Base-by-base conservation (phyloP, 2,113 vertebrate species). In the Cyphomyrus plagiostoma region DNA sequence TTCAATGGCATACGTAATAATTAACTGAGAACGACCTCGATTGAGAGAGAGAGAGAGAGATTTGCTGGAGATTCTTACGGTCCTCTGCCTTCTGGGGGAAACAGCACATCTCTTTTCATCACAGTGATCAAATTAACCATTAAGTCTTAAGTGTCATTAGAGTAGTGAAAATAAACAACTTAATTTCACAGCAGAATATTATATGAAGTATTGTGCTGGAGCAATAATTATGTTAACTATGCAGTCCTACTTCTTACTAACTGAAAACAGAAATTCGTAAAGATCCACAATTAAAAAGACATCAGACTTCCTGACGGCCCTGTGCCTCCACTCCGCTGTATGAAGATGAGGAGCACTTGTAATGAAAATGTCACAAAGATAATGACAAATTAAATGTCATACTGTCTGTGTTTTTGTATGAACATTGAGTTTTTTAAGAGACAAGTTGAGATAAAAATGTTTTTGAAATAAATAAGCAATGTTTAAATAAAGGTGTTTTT, bases 381-480 rank as follows among this genome's bases (percentile, higher is more conserved):
- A 56, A 50, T 23, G 13, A 30, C 4, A 0, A 8, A 53, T 13
- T 52, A 8, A 52, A 49, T n/a, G 19, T 48, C 45, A 26, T 3
- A 8, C n/a, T 17, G 17, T 56, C 77, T 52, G 46, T 13, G 46
- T 56, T 77, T 56, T 88, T 90, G 89, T 90, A 88, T 86, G 80
- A 56, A 88, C 17, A 39, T 17, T 35, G 66, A 74, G 66, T 90
- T 88, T 89, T 88, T 88, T 46, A 88, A 90, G n/a, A 53, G 23
- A 82, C 46, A 21, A 52, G 26, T 50, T 50, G 19, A 35, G n/a
- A 74, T 70, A 19, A 90, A 90, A 80, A 82, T 80, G 84, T 50
- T 90, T 87, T 80, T 90, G 62, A 77, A 86, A 42, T 35, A 87
- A 90, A 90, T 88, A 87, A 87, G 87, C 21, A 88, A 49, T 30